These are phyloP conservation scores for Antheraea assamensis DNA, from an alignment of 2,888 invertebrate genomes.

Conservation along the genomic window DNA sequence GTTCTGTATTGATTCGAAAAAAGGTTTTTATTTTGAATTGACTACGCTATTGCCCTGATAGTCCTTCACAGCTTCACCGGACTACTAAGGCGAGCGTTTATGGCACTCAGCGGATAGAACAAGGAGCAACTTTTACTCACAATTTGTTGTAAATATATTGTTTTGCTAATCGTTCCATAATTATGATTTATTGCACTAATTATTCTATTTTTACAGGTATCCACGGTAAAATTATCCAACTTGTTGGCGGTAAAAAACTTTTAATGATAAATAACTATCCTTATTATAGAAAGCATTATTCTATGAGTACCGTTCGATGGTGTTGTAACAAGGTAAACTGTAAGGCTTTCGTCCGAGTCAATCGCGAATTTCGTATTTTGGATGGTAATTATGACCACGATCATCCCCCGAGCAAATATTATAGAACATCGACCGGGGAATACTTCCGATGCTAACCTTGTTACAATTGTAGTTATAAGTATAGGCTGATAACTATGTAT, in stretches of 20 bases:
- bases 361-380: conserved; percentile 3
- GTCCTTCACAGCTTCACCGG: too few relatives aligned
- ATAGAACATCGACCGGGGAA: background rate
- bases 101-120: too few relatives aligned
- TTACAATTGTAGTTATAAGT: background rate
- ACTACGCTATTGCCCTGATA: too few relatives aligned
- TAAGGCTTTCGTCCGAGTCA: conserved; percentile 26
- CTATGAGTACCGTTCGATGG: conserved; percentile 34
- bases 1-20: too few relatives aligned
- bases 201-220: conserved; percentile 4
- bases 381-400: background rate
- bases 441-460: background rate
- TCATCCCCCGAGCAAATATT: conserved; percentile 1
- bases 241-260: conserved; percentile 14
- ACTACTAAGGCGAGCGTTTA: too few relatives aligned
- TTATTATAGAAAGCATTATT: conserved; percentile 22
- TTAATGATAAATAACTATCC: background rate
- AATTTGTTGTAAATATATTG: background rate
- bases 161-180: background rate
- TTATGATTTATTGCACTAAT: background rate
- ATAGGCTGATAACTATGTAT: background rate
- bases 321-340: conserved; percentile 34
- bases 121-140: background rate
- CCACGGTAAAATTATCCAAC: conserved; percentile 10
- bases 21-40: too few relatives aligned